Base-by-base conservation (phyloP, 2,797 vertebrate genomes). In the Chaenodraco wilsoni region DNA sequence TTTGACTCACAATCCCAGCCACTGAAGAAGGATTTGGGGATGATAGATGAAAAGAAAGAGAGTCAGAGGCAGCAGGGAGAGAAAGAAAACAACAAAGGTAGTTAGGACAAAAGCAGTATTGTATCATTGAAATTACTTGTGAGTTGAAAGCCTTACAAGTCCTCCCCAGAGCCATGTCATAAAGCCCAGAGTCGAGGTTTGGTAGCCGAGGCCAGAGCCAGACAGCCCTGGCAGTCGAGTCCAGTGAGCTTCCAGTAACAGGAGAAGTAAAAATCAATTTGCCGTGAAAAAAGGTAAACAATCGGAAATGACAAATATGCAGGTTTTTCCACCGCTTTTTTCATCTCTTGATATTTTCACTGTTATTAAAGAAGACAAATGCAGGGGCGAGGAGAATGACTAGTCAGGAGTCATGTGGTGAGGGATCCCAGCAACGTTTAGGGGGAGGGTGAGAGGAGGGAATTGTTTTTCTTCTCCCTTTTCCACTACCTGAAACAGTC, bases 211-310 rank as follows among this genome's bases (percentile, higher is more conserved):
- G 67, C 84, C 74, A 81, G 80, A 90, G 79, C 78, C 89, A 91
- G 91, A 89, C 86, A 83, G 91, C 74, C 86, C 89, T 91, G 90
- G 91, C 92, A 89, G 87, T 86, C 45, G 70, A 89, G 83, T 80
- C 76, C 82, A 78, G 88, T 89, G 85, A 87, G 87, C 92, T 95
- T 95, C 94, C 95, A 95, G 94, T 92, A 95, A 95, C 91, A 93
- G 89, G 92, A 95, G 94, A 95, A 87, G 93, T 94, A 93, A 94
- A 95, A 95, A 94, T 94, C 93, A 94, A 95, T 95, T 95, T 93
- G 91, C 93, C 85, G 90, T 94, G 91, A 91, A 94, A 94, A 92
- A 95, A 94, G 87, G 93, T 95, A 95, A 96, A 95, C 93, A 95
- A 90, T 94, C 81, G 86, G 92, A 95, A 94, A 94, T 94, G 93